Conservation (phyloP, 2,113 vertebrate genomes). For the Sturnira hondurensis region DNA sequence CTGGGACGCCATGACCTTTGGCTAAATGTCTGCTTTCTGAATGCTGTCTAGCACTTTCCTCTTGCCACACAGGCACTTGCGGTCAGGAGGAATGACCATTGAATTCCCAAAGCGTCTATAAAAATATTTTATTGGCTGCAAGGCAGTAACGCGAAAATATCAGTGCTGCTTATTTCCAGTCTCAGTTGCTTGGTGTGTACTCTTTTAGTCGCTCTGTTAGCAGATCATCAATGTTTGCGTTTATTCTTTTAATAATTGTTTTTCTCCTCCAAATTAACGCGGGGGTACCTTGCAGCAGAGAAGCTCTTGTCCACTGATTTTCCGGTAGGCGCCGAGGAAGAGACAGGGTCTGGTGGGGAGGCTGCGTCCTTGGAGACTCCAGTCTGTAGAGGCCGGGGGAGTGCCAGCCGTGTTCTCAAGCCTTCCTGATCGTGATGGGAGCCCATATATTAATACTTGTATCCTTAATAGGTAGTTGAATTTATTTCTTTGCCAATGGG, state of each 20-base stretch:
- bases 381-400: background rate
- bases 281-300: background rate
- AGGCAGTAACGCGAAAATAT: background rate
- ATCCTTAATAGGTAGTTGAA: background rate
- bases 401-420: background rate
- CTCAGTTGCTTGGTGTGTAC: background rate
- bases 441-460: background rate
- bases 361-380: background rate
- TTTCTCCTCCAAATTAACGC: background rate
- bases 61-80: background rate
- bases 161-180: rapidly evolving
- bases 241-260: background rate
- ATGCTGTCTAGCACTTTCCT: background rate
- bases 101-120: background rate
- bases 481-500: background rate
- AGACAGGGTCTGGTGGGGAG: background rate
- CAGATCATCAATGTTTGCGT: background rate
- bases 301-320: background rate
- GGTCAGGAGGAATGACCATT: background rate
- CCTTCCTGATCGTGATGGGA: background rate
- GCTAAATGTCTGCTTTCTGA: background rate
- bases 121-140: background rate
- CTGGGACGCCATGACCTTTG: background rate
- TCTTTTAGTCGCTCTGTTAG: background rate
- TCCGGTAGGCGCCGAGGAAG: background rate